Evolutionary conservation across 2,888 invertebrate genomes (phyloP), one percentile per base, ranked within the genome.

Genomic region (Fabriciana adippe): DNA sequence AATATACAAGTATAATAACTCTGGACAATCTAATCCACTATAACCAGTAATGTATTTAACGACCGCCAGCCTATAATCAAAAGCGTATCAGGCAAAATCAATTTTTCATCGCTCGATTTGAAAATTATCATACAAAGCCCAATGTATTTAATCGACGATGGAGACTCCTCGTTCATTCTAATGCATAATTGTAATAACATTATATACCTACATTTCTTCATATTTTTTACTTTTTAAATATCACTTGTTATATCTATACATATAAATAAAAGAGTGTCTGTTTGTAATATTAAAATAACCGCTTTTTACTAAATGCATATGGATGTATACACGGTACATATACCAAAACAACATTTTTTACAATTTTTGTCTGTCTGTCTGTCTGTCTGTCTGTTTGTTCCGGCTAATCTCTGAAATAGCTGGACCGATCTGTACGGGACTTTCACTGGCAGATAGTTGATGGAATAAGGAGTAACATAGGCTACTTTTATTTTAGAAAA

Each of bases 41-140:
- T 66, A 68, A 72, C 72, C 85, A 84, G 88, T 89, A 90, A 91
- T 87, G 86, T 87, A 86, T 87, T 86, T 86, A 88, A 88, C 89
- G 81, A 86, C 84, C 76, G 71, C 82, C 81, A 83, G 85, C 79
- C 87, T 91, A 85, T 92, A 90, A 92, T 92, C 90, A 91, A 88
- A 90, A 88, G 80, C 86, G 81, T 90, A 91, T 90, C 90, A 89
- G 81, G 79, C 82, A 80, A 90, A 92, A 92, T 92, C 91, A 92
- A 92, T 92, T 92, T 91, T 88, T 89, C 89, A 88, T 82, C 86
- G 86, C 81, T 79, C 87, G 85, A 85, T 87, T 90, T 87, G 83
- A 88, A 88, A 89, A 92, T 92, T 91, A 92, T 87, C 88, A 91
- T 89, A 89, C 85, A 82, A 80, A 86, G 80, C 79, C 78, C 77